Conservation (phyloP, 2,113 vertebrate species). For the Caranx ignobilis region DNA sequence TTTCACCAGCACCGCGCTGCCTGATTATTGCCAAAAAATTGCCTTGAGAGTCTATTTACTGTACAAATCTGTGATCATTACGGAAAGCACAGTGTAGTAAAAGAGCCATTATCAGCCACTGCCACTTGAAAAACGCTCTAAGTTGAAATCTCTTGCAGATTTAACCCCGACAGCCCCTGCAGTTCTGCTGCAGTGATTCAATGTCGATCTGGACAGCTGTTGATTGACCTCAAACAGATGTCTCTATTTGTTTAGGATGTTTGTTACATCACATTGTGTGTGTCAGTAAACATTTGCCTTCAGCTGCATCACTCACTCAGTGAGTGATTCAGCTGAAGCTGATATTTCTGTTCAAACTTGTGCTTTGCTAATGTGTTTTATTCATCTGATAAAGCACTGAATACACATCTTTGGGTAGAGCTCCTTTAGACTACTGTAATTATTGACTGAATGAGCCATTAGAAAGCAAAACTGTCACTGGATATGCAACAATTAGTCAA, state of each 20-base stretch:
- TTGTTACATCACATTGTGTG: conserved; percentile 17
- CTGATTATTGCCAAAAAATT: conserved; percentile 61
- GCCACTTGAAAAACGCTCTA: conserved; percentile 14
- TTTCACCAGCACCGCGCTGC: conserved; percentile 22
- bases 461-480: neutral
- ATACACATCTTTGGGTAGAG: neutral
- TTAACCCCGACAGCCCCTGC: conserved; percentile 28
- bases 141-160: conserved; percentile 42
- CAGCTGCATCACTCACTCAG: neutral
- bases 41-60: conserved; percentile 46
- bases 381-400: neutral
- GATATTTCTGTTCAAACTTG: neutral
- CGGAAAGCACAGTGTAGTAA: conserved; percentile 38
- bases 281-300: conserved; percentile 16
- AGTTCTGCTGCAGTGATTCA: conserved; percentile 29
- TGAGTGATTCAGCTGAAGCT: neutral
- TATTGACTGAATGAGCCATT: neutral
- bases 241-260: conserved; percentile 19
- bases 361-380: neutral
- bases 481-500: neutral
- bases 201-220: conserved; percentile 40
- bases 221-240: conserved; percentile 54
- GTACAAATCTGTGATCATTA: conserved; percentile 60
- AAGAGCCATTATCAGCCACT: conserved; percentile 40
- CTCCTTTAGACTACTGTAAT: neutral